Evolutionary conservation across 2,888 invertebrate species (phyloP).

Genomic region (Melanchra persicariae): DNA sequence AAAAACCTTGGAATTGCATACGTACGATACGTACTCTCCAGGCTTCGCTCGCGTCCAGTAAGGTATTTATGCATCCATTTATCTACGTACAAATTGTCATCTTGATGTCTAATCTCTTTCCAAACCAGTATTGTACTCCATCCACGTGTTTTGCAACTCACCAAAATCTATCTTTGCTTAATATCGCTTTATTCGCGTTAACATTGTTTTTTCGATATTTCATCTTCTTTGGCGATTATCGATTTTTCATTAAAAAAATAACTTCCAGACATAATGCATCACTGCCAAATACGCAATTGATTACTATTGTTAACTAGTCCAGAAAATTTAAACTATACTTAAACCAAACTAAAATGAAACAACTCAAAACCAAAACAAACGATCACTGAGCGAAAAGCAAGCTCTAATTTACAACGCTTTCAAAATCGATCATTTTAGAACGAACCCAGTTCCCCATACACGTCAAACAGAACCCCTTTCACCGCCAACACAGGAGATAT

Average conservation of each 20-base stretch:
- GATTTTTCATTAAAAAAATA: background rate
- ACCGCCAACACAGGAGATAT: slow-evolving; percentile 61
- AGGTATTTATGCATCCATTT: too few relatives aligned
- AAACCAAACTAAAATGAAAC: slow-evolving; percentile 17
- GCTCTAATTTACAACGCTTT: slow-evolving; percentile 51
- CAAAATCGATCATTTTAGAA: slow-evolving; percentile 61
- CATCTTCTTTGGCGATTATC: too few relatives aligned
- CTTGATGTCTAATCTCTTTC: too few relatives aligned
- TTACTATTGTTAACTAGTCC: background rate
- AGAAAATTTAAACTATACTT: background rate
- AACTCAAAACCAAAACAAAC: background rate
- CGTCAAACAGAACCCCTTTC: slow-evolving; percentile 64
- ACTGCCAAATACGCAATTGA: background rate
- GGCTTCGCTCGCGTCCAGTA: too few relatives aligned
- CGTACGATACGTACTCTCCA: too few relatives aligned
- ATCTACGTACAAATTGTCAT: too few relatives aligned
- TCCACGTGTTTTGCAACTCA: too few relatives aligned
- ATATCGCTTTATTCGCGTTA: too few relatives aligned
- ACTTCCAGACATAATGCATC: background rate
- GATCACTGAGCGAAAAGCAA: slow-evolving; percentile 30
- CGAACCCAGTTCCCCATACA: slow-evolving; percentile 56
- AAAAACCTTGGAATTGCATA: too few relatives aligned
- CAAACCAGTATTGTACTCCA: too few relatives aligned
- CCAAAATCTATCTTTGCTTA: too few relatives aligned
- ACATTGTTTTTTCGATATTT: too few relatives aligned